These are phyloP conservation scores for Candidula unifasciata DNA, from an alignment of 2,888 invertebrate genomes.

Conservation along the genomic window DNA sequence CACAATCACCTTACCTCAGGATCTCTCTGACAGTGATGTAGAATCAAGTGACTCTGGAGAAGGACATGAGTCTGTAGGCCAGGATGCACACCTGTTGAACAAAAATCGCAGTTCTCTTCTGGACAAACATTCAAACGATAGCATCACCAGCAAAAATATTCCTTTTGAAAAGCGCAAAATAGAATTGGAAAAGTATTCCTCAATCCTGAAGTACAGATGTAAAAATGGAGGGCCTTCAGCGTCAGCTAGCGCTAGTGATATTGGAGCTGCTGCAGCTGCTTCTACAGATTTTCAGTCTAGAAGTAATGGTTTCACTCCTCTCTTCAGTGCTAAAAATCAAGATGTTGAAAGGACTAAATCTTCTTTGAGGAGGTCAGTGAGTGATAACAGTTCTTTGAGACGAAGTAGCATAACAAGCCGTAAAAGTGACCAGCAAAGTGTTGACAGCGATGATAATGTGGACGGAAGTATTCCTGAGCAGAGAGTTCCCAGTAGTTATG, in stretches of 20 bases:
- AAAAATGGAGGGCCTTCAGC: background rate
- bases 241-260: background rate
- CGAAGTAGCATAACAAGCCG: constrained; percentile 16
- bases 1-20: constrained; percentile 55
- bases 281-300: background rate
- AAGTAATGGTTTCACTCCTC: constrained; percentile 35
- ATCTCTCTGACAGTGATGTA: constrained; percentile 43
- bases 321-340: constrained; percentile 17
- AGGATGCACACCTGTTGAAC: constrained; percentile 21
- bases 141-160: background rate
- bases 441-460: constrained; percentile 15
- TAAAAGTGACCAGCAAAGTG: constrained; percentile 1
- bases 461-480: constrained; percentile 7
- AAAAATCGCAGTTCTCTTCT: constrained; percentile 14
- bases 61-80: constrained; percentile 42
- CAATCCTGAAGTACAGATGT: constrained; percentile 57
- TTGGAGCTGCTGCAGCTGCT: constrained; percentile 10
- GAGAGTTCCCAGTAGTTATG: background rate
- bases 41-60: constrained; percentile 45
- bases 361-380: constrained; percentile 51
- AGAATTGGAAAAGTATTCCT: constrained; percentile 56
- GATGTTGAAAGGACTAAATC: constrained; percentile 9
- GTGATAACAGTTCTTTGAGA: constrained; percentile 49
- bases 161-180: constrained; percentile 40
- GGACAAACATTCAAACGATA: constrained; percentile 28